Evolutionary conservation across 2,797 vertebrate species (phyloP).

Genomic region (Austrolebias charrua): DNA sequence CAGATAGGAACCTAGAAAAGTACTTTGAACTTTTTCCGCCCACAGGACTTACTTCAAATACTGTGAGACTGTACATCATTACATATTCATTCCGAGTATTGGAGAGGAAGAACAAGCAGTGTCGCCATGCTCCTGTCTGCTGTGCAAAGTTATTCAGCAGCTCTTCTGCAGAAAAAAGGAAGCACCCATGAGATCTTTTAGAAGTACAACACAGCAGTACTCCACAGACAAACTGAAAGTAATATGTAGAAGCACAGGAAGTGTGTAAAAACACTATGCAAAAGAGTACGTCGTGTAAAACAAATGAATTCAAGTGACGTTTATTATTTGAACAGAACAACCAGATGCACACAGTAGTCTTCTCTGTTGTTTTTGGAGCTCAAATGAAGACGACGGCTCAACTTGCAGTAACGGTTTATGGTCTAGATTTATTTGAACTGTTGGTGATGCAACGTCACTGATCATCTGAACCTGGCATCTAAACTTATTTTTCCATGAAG

Average conservation of each 20-base stretch:
- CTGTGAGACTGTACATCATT: slow-evolving; percentile 99
- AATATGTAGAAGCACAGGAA: slow-evolving; percentile 55
- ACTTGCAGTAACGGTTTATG: not conserved
- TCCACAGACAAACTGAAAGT: slow-evolving; percentile 35
- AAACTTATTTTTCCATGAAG: not conserved
- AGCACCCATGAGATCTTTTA: slow-evolving; percentile 44
- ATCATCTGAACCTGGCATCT: not conserved
- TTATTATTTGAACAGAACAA: not conserved
- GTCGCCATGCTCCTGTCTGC: slow-evolving; percentile 95
- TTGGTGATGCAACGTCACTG: not conserved
- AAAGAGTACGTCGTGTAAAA: slow-evolving; percentile 6
- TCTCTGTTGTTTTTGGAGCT: not conserved
- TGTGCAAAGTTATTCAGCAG: slow-evolving; percentile 98
- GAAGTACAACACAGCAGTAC: slow-evolving; percentile 9
- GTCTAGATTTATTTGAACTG: slow-evolving; percentile 7
- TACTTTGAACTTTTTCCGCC: not conserved
- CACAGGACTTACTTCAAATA: slow-evolving; percentile 91
- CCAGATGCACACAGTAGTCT: not conserved
- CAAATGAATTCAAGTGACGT: not conserved
- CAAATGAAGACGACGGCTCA: slow-evolving; percentile 4
- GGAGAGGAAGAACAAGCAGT: slow-evolving; percentile 97
- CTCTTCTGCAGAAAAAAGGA: slow-evolving; percentile 86
- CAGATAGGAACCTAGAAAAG: not conserved
- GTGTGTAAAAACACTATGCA: slow-evolving; percentile 8
- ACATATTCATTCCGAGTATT: slow-evolving; percentile 97